Base-by-base conservation (phyloP, 2,888 invertebrate species). In the Scrobipalpa costella region DNA sequence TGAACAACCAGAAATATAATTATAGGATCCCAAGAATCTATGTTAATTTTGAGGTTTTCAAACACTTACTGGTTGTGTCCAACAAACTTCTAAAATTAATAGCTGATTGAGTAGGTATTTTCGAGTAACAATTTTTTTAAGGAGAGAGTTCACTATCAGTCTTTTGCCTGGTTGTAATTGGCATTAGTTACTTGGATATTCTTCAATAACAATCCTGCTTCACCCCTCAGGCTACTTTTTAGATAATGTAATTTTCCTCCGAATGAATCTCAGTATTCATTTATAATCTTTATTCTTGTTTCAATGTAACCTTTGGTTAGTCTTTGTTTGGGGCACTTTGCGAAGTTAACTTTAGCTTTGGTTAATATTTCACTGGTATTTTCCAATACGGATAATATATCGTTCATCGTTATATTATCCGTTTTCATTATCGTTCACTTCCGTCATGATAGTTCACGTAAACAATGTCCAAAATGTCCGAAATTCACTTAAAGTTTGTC, bases 251-350 rank as follows among this genome's bases (percentile, higher is more conserved):
- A 27, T 13, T 21, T 15, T 11, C 40, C 7, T 63, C 65, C 68
- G 21, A 67, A 73, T 1, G 62, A 47, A 9, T 63, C 36, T 68
- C 73, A 73, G 59, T 72, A 69, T 8, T 68, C 67, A 8, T 73
- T 66, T 13, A 70, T 65, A 6, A 27, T 52, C 62, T 70, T 64
- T 57, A 68, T n/a, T 64, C 67, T 55, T 6, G 69, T 47, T 66
- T 69, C 59, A 8, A 71, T 50, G 50, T 72, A 73, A 38, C 71
- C 69, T 15, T 55, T 65, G 19, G 72, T 73, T 17, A 71, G 38
- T 13, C 47, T 13, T 47, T 13, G 6, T 15, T 47, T 47, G 1
- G 47, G 47, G 15, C 47, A 47, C 15, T 72, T 71, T 34, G 67
- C 69, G 0, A 69, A 50, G 49, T 72, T 72, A 9, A 19, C 36